A percentile compares a stretch with the other conserved stretches of the same genome.
phyloP scores from a whole-genome alignment of 2,797 vertebrate genomes.

The Mionectes olivaceus region DNA sequence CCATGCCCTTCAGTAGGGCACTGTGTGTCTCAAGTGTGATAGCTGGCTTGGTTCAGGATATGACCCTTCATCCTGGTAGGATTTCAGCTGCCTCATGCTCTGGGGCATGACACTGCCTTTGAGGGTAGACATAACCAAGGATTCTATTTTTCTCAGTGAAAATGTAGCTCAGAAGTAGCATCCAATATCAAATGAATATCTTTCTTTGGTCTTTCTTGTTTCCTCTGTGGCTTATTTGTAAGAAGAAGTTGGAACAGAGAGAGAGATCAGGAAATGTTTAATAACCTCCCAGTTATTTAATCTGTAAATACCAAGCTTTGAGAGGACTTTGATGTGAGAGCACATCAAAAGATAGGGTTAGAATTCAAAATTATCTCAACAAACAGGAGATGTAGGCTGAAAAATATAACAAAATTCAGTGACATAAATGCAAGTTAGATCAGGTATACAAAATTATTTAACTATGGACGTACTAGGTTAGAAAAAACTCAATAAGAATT shows the following conservation, averaged over 20 bases:
- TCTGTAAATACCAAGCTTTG: slow-evolving; percentile 59
- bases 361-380: slow-evolving; percentile 44
- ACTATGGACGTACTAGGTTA: neutral
- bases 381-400: slow-evolving; percentile 2
- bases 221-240: slow-evolving; percentile 36
- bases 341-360: slow-evolving; percentile 47
- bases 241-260: slow-evolving; percentile 15
- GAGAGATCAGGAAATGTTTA: slow-evolving; percentile 51
- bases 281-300: slow-evolving; percentile 51
- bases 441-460: neutral
- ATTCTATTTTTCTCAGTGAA: neutral
- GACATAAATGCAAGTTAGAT: neutral
- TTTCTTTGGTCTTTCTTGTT: slow-evolving; percentile 33
- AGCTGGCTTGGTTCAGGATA: neutral
- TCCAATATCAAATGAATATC: neutral
- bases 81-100: neutral
- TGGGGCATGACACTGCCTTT: neutral
- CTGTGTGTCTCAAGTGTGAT: neutral
- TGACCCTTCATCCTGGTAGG: neutral
- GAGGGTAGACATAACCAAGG: neutral
- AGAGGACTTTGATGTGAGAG: slow-evolving; percentile 53
- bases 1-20: neutral
- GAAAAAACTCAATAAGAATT: neutral
- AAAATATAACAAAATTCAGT: neutral
- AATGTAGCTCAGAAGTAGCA: neutral